Evolutionary conservation across 2,888 invertebrate genomes (phyloP).

Genomic region (Slavum lentiscoides): DNA sequence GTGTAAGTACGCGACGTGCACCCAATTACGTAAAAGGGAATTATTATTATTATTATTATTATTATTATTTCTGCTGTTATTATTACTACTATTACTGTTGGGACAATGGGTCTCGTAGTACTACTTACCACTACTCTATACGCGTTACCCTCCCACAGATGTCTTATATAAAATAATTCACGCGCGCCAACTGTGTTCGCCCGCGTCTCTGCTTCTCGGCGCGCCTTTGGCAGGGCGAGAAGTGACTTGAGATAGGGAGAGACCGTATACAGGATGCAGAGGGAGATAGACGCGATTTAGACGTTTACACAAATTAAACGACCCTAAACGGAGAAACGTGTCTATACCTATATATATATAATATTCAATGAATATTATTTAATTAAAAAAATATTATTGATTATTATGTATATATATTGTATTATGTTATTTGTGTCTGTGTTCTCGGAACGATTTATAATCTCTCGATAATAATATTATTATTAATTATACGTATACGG

Average conservation of each 20-base stretch:
- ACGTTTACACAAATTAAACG: slow-evolving; percentile 32
- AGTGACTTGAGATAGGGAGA: not conserved
- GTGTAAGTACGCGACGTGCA: slow-evolving; percentile 15
- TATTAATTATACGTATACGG: too few species aligned
- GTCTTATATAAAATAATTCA: slow-evolving; percentile 41
- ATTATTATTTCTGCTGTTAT: slow-evolving; percentile 25
- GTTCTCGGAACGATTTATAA: slow-evolving; percentile 24
- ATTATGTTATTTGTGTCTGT: slow-evolving; percentile 24
- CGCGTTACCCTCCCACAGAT: slow-evolving; percentile 9
- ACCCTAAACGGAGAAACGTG: slow-evolving; percentile 15
- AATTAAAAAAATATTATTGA: slow-evolving; percentile 20
- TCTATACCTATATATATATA: not conserved
- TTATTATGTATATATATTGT: not conserved
- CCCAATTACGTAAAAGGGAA: slow-evolving; percentile 51
- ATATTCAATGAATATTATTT: slow-evolving; percentile 10
- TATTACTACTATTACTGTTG: slow-evolving; percentile 18
- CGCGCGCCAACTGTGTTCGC: slow-evolving; percentile 25
- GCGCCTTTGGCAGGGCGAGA: slow-evolving; percentile 1
- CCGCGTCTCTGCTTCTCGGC: not conserved
- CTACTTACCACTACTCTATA: not conserved
- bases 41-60: slow-evolving; percentile 34
- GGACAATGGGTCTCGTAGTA: too few species aligned
- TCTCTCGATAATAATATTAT: not conserved
- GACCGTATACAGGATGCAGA: not conserved
- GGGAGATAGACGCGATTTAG: slow-evolving; percentile 1